A percentile compares a stretch with the other conserved stretches of the same genome.
phyloP scores from a whole-genome alignment of 2,888 invertebrate genomes.

The Thera obeliscata region DNA sequence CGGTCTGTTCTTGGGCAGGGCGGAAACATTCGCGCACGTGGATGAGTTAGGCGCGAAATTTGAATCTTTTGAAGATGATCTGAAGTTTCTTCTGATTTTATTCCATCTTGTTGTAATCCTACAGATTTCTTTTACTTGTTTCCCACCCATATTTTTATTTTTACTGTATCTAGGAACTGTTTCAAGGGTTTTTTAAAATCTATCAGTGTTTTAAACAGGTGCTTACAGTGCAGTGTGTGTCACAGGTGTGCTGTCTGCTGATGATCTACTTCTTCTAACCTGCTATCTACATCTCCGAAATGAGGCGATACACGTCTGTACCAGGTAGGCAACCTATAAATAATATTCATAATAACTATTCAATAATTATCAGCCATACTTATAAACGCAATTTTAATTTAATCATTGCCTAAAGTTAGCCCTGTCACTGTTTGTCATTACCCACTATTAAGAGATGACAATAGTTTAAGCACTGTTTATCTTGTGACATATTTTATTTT shows the following conservation, averaged over 20 bases:
- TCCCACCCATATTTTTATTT: conserved; percentile 9
- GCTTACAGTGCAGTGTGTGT: conserved; percentile 70
- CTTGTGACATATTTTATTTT: no score
- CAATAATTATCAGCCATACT: no score
- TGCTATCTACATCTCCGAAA: conserved; percentile 50
- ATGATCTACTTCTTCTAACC: conserved; percentile 62
- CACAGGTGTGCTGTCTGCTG: conserved; percentile 65
- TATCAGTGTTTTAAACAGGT: conserved; percentile 62
- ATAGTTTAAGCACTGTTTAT: no score
- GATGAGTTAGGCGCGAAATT: conserved; percentile 64
- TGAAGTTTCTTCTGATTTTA: conserved; percentile 36
- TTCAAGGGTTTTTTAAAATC: conserved; percentile 47
- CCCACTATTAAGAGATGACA: no score
- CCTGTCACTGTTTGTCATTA: no score
- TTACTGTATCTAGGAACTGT: neutral
- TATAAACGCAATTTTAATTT: no score
- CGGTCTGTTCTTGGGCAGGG: conserved; percentile 69
- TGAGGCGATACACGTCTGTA: conserved; percentile 72
- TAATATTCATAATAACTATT: no score
- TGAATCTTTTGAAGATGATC: conserved; percentile 50
- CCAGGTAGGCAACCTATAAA: conserved; percentile 61
- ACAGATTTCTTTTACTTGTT: conserved; percentile 34
- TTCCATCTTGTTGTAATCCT: conserved; percentile 28
- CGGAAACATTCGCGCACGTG: conserved; percentile 65
- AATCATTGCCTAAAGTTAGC: no score